Base-by-base conservation (phyloP, 2,113 vertebrate genomes). In the Pelvicachromis taeniatus region DNA sequence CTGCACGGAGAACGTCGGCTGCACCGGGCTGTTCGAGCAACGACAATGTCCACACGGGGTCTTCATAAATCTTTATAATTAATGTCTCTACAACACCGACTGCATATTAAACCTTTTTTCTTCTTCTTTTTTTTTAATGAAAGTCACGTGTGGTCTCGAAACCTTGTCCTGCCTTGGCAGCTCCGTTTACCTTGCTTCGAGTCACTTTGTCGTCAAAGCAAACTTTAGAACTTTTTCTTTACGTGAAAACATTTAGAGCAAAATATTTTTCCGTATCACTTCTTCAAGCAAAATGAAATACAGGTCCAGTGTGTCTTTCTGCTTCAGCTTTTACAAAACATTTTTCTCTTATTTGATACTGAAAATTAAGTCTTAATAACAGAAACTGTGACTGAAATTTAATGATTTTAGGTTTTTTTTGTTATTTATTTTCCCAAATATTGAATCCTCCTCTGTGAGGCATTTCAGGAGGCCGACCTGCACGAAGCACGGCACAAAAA, bases 181-280 rank as follows among this genome's bases (percentile, higher is more conserved):
- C 40, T 21, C 8, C 17, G 21, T 16, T 68, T 14, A 16, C 2
- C 23, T 14, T 73, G 42, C 14, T 29, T 48, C 1, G 3, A 45
- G 21, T 10, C 8, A 48, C 1, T 19, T 48, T 0, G 9, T 3
- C 4, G 17, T 48, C 65, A 0, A 73, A 29, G 42, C 9, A 73
- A 73, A 73, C 68, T 17, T 31, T 7, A 48, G 42, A 42, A 17
- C 68, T 0, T 63, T 63, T 29, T 73, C 6, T 31, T 50, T 73
- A 17, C 68, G 0, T 17, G 68, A 73, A 21, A 26, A 29, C 23
- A 73, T 48, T 48, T 19, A 48, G 16, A 73, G 23, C 40, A 70
- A 29, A 70, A 73, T 48, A 73, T 48, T 45, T 45, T 17, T 73
- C 42, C 12, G 31, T 6, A 10, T n/a, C 9, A 58, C 26, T 42